Percentiles rank a stretch among this genome's conserved stretches.
Evolutionary conservation across 2,888 invertebrate species (phyloP).

Genomic region (Vandiemenella viatica): DNA sequence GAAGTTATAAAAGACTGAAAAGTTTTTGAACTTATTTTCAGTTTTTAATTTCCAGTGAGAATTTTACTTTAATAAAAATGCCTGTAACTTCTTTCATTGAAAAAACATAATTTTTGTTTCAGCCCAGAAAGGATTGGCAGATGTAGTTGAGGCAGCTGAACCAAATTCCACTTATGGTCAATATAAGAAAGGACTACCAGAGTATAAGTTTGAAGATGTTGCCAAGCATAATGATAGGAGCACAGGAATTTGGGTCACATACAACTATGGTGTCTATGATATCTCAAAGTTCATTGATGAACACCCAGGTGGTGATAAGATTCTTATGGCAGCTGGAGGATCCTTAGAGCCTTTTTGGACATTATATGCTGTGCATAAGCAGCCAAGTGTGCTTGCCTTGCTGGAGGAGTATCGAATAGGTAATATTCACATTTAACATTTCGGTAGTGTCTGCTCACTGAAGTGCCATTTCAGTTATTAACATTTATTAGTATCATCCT

Average conservation of each 20-base stretch:
- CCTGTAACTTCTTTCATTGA: no score
- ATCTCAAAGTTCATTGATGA: constrained; percentile 75
- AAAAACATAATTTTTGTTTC: background rate
- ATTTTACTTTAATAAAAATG: no score
- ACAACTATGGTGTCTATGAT: constrained; percentile 77
- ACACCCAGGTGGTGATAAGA: constrained; percentile 87
- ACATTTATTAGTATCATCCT: background rate
- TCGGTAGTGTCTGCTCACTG: no score
- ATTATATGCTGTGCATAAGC: constrained; percentile 74
- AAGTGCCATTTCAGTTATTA: no score
- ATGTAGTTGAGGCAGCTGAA: background rate
- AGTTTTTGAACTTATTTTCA: no score
- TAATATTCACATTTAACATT: no score
- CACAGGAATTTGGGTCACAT: constrained; percentile 57
- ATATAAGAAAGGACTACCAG: constrained; percentile 39
- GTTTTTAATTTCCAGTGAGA: no score
- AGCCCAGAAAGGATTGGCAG: background rate
- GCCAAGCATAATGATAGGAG: constrained; percentile 48
- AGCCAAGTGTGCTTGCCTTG: constrained; percentile 50
- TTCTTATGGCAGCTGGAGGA: constrained; percentile 79
- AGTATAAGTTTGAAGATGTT: constrained; percentile 55
- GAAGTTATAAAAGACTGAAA: no score
- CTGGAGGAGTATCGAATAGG: constrained; percentile 81
- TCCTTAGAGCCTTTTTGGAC: constrained; percentile 90
- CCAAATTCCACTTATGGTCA: no score